Base-by-base conservation (phyloP, 2,113 vertebrate genomes). In the Notiomystis cincta region DNA sequence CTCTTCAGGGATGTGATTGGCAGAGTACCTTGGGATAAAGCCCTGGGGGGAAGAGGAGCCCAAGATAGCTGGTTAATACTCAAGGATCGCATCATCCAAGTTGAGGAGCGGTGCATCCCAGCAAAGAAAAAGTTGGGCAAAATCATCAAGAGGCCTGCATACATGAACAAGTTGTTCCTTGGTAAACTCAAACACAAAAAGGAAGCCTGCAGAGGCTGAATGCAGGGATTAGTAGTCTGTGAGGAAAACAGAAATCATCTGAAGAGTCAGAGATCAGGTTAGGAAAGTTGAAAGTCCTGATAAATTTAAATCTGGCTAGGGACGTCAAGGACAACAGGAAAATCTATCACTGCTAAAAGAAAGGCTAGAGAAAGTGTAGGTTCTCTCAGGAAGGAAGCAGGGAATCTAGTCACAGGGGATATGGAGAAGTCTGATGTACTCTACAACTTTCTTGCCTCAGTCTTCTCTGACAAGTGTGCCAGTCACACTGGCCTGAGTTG, bases 131-230 rank as follows among this genome's bases (percentile, higher is more conserved):
- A 12, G 8, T 35, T 35, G 24, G 31, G 16, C 10, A 35, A 35
- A 48, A 57, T 57, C 35, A 35, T 11, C 0, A 1, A 30, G 44
- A 31, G 3, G 20, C 30, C 24, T 21, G 24, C 24, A 14, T 48
- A 15, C n/a, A 56, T 47, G 15, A 56, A 28, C 30, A 56, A 22
- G 8, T 8, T 73, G 22, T 62, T 47, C 9, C 28, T 72, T 53
- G 40, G 9, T 33, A 56, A 65, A 47, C 28, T 64, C 48, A n/a
- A 47, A 75, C 19, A 20, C 18, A 33, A 8, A n/a, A 73, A 10
- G 18, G 17, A 64, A 48, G 15, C 12, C 58, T 65, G 60, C 35
- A 47, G 69, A 84, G n/a, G 6, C 5, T 53, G 11, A 9, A 45
- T 54, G 47, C 22, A 45, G 33, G 27, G 28, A n/a, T 37, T 38